A percentile compares a stretch with the other conserved stretches of the same genome.
These are phyloP conservation scores for Euwallacea similis DNA, from an alignment of 1,140 invertebrate genomes.

Conservation along the genomic window DNA sequence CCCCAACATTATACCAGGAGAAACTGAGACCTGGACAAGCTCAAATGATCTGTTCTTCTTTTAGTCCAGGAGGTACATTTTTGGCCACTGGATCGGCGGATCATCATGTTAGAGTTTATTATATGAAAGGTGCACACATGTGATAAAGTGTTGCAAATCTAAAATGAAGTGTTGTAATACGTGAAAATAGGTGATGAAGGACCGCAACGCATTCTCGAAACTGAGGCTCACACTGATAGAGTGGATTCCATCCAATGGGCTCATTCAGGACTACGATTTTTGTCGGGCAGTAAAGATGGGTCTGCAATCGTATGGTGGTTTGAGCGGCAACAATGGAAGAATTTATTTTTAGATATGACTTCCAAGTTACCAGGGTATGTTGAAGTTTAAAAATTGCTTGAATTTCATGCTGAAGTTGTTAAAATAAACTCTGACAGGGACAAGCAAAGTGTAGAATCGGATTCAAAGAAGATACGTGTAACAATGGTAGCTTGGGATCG, in stretches of 20 bases:
- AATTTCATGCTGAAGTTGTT: too few species aligned
- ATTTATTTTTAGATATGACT: constrained; percentile 73
- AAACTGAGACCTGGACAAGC: constrained; percentile 89
- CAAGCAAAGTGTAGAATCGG: constrained; percentile 59
- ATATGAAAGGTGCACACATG: constrained; percentile 63
- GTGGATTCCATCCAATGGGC: constrained; percentile 98
- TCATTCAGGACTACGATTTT: constrained; percentile 79
- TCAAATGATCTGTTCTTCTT: constrained; percentile 95
- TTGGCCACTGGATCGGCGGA: constrained; percentile 92
- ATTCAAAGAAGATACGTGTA: constrained; percentile 76
- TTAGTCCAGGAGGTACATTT: constrained; percentile 92
- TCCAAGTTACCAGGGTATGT: constrained; percentile 66
- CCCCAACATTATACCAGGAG: constrained; percentile 91
- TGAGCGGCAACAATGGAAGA: constrained; percentile 86
- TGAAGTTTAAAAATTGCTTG: not conserved
- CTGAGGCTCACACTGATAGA: constrained; percentile 87
- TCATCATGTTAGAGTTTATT: constrained; percentile 89
- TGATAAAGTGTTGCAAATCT: not conserved
- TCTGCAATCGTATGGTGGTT: constrained; percentile 93
- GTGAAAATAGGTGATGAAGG: constrained; percentile 59
- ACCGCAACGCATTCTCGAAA: constrained; percentile 73
- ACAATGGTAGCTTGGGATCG: constrained; percentile 96
- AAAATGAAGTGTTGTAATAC: not conserved
- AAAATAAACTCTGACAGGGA: constrained; percentile 51
- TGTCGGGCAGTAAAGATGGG: constrained; percentile 96